Conservation (phyloP, 2,888 invertebrate species). For the Nebria salina region DNA sequence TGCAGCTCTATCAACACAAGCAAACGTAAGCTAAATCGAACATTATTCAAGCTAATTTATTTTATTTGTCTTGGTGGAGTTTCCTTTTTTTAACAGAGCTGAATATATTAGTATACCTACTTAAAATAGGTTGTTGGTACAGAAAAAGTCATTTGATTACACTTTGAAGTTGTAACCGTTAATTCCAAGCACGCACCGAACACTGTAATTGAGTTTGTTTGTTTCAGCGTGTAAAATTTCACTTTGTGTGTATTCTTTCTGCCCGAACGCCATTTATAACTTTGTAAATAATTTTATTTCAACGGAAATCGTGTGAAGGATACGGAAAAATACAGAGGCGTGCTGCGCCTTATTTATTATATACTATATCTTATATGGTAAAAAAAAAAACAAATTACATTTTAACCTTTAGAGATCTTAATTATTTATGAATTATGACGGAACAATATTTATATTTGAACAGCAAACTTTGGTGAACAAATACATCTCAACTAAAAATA, state of each 20-base stretch:
- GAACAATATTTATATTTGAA: too few species aligned
- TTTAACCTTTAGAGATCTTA: too few species aligned
- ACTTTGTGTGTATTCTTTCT: slow-evolving; percentile 31
- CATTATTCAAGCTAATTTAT: slow-evolving; percentile 27
- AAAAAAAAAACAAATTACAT: too few species aligned
- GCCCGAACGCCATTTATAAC: slow-evolving; percentile 30
- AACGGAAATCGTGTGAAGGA: slow-evolving; percentile 29
- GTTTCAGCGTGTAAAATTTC: slow-evolving; percentile 33
- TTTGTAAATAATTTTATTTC: slow-evolving; percentile 37
- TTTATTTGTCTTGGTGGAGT: slow-evolving; percentile 8
- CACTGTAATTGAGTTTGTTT: slow-evolving; percentile 36
- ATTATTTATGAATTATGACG: too few species aligned
- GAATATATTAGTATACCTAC: slow-evolving; percentile 22
- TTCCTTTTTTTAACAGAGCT: slow-evolving; percentile 1
- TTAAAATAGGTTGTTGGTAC: slow-evolving; percentile 28
- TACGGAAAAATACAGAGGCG: slow-evolving; percentile 14
- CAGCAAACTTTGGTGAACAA: too few species aligned
- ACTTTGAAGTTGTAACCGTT: slow-evolving; percentile 31
- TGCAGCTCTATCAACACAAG: background rate
- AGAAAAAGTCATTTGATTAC: slow-evolving; percentile 37
- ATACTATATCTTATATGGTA: slow-evolving; percentile 3
- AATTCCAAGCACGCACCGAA: slow-evolving; percentile 34
- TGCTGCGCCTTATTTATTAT: background rate
- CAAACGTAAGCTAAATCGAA: background rate
- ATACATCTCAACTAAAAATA: too few species aligned